Base-by-base conservation (phyloP, 2,888 invertebrate genomes). In the Sialis lutaria region DNA sequence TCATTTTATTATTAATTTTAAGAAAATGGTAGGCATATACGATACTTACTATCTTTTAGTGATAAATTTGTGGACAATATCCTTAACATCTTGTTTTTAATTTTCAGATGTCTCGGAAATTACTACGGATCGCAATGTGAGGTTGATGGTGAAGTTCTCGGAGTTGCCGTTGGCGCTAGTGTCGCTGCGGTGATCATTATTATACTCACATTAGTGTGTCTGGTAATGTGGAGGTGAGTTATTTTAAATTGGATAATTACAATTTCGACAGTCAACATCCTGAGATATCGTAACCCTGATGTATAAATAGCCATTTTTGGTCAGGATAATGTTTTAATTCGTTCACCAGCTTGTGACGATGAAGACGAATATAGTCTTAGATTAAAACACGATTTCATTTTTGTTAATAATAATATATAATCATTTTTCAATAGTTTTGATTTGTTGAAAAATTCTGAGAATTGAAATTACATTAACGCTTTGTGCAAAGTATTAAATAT, bases 121-220 rank as follows among this genome's bases (percentile, higher is more conserved):
- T 90, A 87, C 64, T 91, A 90, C 62, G 92, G 92, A 1, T 75
- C 79, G 0, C 80, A 84, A 53, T 92, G 92, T 57, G 90, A 91
- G 63, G 79, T 91, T 46, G 92, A 92, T 61, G 91, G 90, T 1
- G 91, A 91, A 66, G 90, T 92, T 44, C 69, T 92, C 13, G 90
- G 87, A 0, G 91, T 91, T 30, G 89, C 91, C 0, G 83, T 90
- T 46, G 91, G 91, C 10, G 91, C 90, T 0, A 88, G 88, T 0
- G 78, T 91, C 1, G 85, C 86, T 1, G 92, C 92, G 2, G 77
- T 90, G 2, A 77, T 91, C 39, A 90, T 92, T 53, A 92, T 92
- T 52, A 82, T 86, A 0, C 65, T 90, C 46, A 92, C 92, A 0
- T 66, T 92, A 7, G 81, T 87, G 1, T 89, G 88, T 52, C 73